These are phyloP conservation scores for Oncorhynchus keta DNA, from an alignment of 2,113 vertebrate genomes.

Conservation along the genomic window DNA sequence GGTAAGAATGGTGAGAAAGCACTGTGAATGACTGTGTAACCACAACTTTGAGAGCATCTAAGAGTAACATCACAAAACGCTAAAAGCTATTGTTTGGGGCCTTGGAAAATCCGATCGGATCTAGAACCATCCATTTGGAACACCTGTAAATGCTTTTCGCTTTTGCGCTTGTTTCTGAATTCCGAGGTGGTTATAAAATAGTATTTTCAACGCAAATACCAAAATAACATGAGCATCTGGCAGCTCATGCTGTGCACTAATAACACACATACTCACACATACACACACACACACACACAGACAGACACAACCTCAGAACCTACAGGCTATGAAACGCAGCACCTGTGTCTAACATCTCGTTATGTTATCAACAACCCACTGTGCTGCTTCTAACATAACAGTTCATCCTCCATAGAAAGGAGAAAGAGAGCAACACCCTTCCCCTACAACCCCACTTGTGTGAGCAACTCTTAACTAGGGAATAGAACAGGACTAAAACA, in stretches of 20 bases:
- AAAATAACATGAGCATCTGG: conserved; percentile 40
- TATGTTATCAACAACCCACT: too few relatives aligned
- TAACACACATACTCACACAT: conserved; percentile 9
- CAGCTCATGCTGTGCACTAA: conserved; percentile 52
- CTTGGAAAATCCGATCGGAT: not conserved
- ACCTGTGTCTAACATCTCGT: too few relatives aligned
- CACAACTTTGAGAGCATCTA: not conserved
- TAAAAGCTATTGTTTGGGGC: not conserved
- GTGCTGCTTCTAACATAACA: too few relatives aligned
- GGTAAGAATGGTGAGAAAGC: not conserved
- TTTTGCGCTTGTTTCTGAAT: conserved; percentile 39
- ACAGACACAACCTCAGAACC: not conserved
- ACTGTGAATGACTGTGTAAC: not conserved
- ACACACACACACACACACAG: not conserved
- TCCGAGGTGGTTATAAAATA: conserved; percentile 4
- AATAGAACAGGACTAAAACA: conserved; percentile 59
- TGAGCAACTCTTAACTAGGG: conserved; percentile 40
- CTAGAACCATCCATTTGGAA: not conserved
- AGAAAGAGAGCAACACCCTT: conserved; percentile 40
- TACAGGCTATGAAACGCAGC: too few relatives aligned
- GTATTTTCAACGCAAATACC: conserved; percentile 42
- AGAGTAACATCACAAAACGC: not conserved
- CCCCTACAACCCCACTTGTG: conserved; percentile 46
- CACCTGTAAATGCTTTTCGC: conserved; percentile 23
- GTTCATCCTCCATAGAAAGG: not conserved